Base-by-base conservation (phyloP, 2,888 invertebrate species). In the Cactoblastis cactorum region DNA sequence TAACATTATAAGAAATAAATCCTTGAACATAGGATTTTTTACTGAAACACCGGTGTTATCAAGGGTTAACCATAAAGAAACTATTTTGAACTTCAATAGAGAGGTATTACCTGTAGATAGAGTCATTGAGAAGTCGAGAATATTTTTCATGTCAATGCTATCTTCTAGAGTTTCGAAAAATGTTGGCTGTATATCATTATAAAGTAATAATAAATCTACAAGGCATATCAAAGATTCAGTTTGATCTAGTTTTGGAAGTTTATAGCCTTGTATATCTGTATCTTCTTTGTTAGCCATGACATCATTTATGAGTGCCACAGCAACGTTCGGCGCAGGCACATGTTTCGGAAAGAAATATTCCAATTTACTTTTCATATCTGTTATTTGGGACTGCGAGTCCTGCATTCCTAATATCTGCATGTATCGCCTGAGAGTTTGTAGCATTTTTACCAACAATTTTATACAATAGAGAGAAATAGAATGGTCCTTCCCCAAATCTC, bases 1-100 rank as follows among this genome's bases (percentile, higher is more conserved):
- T 22, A 92, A 69, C 72, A 92, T 91, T 3, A 92, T 92, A 1
- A 80, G 76, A 47, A 92, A 80, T 1, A 92, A 78, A 19, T 91
- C 88, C 60, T 85, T 86, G 52, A 92, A 92, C 62, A 91, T 83
- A 9, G 83, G 61, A 58, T 90, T 89, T 50, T 83, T 80, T 0
- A 91, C 68, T n/a, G 91, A 87, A 52, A 92, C 75, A 0, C 90
- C 84, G 11, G 90, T 83, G 41, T 86, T 89, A 48, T 91, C 91
- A 53, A 77, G 76, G 52, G 59, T 90, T 50, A 81, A 59, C 84
- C 90, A 86, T 3, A 90, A 61, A 1, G 83, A 90, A 3, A 84
- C 84, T 11, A 88, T 69, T 74, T 90, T 90, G 45, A 89, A 88
- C 58, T 87, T 89, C 34, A 90, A 66, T 17, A 86, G 66, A 14